Evolutionary conservation across 2,113 vertebrate genomes (phyloP).

Genomic region (Brachyistius frenatus): DNA sequence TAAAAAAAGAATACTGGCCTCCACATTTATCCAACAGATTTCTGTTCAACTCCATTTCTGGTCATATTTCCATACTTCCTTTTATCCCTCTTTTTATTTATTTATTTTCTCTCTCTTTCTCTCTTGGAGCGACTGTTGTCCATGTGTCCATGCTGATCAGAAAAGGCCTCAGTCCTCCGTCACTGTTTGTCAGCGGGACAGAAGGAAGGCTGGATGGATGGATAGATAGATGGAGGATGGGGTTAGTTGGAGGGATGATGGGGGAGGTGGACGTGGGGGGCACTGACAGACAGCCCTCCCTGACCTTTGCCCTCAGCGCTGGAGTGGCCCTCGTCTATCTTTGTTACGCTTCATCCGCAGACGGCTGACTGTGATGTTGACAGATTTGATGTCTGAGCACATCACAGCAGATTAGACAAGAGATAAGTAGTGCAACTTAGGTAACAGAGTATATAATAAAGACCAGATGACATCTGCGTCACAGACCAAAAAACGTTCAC

Average conservation of each 20-base stretch:
- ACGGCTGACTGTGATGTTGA: constrained; percentile 56
- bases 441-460: constrained; percentile 29
- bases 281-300: constrained; percentile 78
- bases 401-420: constrained; percentile 59
- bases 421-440: constrained; percentile 50
- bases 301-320: constrained; percentile 80
- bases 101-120: constrained; percentile 42
- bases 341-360: constrained; percentile 53
- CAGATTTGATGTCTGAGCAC: constrained; percentile 63
- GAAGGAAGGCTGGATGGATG: constrained; percentile 37
- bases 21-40: constrained; percentile 2
- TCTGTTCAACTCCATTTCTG: constrained; percentile 40
- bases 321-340: constrained; percentile 68
- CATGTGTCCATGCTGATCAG: constrained; percentile 84
- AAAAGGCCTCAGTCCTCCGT: constrained; percentile 86
- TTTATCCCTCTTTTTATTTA: constrained; percentile 4
- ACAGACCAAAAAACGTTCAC: constrained; percentile 10
- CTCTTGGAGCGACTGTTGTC: constrained; percentile 84
- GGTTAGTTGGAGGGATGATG: constrained; percentile 16
- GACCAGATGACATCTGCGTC: constrained; percentile 23
- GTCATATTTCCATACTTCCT: constrained; percentile 13
- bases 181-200: constrained; percentile 76
- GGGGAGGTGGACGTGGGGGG: constrained; percentile 39
- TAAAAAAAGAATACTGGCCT: neutral
- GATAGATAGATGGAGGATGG: constrained; percentile 21